Evolutionary conservation across 2,888 invertebrate genomes (phyloP).

Genomic region (Aleiodes testaceus): DNA sequence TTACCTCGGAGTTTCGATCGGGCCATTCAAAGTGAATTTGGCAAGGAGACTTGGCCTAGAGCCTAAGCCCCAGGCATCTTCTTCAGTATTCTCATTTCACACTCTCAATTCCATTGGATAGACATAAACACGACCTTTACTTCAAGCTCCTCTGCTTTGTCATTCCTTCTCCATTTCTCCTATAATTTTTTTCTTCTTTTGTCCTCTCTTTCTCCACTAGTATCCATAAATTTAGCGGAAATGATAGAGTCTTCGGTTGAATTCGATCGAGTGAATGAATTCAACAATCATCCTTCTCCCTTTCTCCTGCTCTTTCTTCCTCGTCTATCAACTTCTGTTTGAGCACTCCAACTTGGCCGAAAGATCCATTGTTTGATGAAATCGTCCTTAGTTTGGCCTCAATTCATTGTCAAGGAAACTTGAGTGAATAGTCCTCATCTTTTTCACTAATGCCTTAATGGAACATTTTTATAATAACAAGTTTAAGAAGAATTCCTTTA

Average conservation of each 20-base stretch:
- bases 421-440: neutral
- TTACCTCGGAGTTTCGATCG: constrained; percentile 14
- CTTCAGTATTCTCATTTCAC: constrained; percentile 21
- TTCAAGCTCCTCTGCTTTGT: constrained; percentile 7
- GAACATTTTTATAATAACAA: neutral
- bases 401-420: constrained; percentile 7
- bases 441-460: neutral
- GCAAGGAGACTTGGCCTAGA: constrained; percentile 9
- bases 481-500: too few species aligned
- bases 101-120: constrained; percentile 15
- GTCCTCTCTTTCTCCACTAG: constrained; percentile 5
- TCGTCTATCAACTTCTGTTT: constrained; percentile 28
- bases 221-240: constrained; percentile 31
- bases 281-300: neutral
- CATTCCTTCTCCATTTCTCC: constrained; percentile 1
- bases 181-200: neutral
- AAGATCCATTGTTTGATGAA: constrained; percentile 19
- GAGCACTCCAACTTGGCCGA: neutral
- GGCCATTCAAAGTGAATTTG: constrained; percentile 30
- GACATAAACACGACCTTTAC: constrained; percentile 24
- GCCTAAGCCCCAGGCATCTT: neutral
- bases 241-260: constrained; percentile 28
- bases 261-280: constrained; percentile 22
- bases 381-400: constrained; percentile 14
- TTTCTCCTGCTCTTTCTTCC: neutral